Base-by-base conservation (phyloP, 2,797 vertebrate species). In the Paratrypauchen microcephalus region DNA sequence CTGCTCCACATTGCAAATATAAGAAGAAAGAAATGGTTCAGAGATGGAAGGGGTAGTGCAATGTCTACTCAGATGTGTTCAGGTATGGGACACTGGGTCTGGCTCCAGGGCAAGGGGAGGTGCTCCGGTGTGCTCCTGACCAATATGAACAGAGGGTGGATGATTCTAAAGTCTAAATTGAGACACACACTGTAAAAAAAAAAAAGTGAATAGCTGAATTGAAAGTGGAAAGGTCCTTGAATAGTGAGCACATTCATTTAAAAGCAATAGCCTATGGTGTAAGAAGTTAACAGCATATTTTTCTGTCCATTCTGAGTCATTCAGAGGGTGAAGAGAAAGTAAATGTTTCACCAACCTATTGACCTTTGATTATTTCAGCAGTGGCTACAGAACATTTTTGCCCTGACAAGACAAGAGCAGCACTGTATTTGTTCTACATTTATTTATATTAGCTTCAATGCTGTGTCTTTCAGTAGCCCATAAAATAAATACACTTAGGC, bases 1-100 rank as follows among this genome's bases (percentile, higher is more conserved):
- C 87, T 87, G 69, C 86, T 86, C 92, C 89, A 93, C 94, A 95
- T 95, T 65, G 64, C 85, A 47, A 78, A 16, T 18, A 74, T 30
- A 63, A 63, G 69, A 71, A n/a, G n/a, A n/a, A n/a, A n/a, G 65
- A 56, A 13, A 1, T 65, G 63, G 63, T 68, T 0, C 41, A 76
- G 68, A 80, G 80, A 68, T 69, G 65, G 71, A 63, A 60, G 36
- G 32, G 59, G 32, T 60, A 74, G 80, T 91, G 70, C 75, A 89
- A 83, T 76, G 73, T 50, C 70, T 66, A 64, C 65, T 67, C 63
- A 57, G 63, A 21, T 83, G 73, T 74, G 70, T 81, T 47, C 66
- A 60, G 63, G 65, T 57, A 54, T 50, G 64, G 21, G 69, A 41
- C 65, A n/a, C 30, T 60, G 28, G 23, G 39, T 79, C 81, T 86